Percentiles rank a stretch among this genome's conserved stretches.
These are phyloP conservation scores for Nesospiza acunhae DNA, from an alignment of 2,113 vertebrate genomes.

Conservation along the genomic window DNA sequence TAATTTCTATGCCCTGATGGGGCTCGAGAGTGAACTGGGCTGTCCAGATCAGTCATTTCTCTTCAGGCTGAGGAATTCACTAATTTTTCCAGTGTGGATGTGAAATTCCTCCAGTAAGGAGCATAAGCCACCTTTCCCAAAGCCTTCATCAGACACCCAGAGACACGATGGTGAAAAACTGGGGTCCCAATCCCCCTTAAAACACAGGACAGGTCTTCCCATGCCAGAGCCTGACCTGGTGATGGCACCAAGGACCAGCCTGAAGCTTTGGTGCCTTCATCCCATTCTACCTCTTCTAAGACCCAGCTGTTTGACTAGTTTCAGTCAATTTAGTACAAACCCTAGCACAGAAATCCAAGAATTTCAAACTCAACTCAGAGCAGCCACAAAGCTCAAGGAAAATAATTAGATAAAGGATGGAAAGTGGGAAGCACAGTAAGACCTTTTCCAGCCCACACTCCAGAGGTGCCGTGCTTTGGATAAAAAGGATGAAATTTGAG, in stretches of 20 bases:
- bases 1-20: background rate
- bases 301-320: background rate
- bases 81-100: background rate
- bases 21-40: background rate
- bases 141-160: background rate
- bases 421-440: background rate
- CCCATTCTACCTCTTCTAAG: background rate
- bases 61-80: fast-evolving
- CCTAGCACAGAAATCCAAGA: background rate
- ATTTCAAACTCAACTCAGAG: background rate
- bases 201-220: background rate
- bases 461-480: background rate
- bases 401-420: background rate
- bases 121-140: background rate
- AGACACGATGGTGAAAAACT: fast-evolving
- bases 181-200: background rate
- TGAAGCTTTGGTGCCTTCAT: no score
- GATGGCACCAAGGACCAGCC: background rate
- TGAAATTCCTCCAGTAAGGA: background rate
- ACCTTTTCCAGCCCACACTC: background rate
- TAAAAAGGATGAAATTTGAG: background rate
- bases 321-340: background rate
- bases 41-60: background rate
- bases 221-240: background rate
- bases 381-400: background rate